A percentile compares a stretch with the other conserved stretches of the same genome.
Conservation (phyloP, 2,113 vertebrate genomes). For the Oncorhynchus mykiss region DNA sequence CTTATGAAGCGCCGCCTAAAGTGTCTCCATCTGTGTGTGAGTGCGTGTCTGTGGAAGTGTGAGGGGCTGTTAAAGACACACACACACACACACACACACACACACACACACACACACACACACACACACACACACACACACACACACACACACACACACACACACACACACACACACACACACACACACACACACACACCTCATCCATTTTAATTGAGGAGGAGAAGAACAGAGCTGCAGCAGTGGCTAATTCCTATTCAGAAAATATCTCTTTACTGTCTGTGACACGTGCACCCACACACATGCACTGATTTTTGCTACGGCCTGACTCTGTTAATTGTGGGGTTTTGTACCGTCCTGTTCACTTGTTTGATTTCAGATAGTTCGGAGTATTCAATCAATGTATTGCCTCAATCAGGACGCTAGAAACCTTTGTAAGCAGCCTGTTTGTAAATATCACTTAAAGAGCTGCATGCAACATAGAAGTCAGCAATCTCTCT, state of each 20-base stretch:
- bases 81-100: no score
- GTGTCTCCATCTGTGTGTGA: constrained; percentile 32
- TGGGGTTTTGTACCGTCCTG: neutral
- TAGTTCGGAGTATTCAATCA: no score
- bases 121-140: neutral
- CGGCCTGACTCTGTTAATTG: neutral
- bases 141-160: constrained; percentile 1
- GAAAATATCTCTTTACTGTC: neutral
- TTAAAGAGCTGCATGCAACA: no score
- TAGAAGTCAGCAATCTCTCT: no score
- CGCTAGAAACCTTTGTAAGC: no score
- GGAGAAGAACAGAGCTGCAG: constrained; percentile 5
- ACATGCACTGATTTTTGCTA: neutral
- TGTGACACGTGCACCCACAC: neutral
- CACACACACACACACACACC: neutral
- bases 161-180: constrained; percentile 1
- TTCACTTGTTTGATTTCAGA: neutral
- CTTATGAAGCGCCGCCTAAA: constrained; percentile 10
- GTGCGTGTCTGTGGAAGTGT: constrained; percentile 1
- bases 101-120: constrained; percentile 3
- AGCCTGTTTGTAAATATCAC: no score
- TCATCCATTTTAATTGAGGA: neutral
- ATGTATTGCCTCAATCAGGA: no score
- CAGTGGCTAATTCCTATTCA: constrained; percentile 6
- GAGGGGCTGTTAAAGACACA: constrained; percentile 9